Base-by-base conservation (phyloP, 2,113 vertebrate species). In the Sciurus niger region DNA sequence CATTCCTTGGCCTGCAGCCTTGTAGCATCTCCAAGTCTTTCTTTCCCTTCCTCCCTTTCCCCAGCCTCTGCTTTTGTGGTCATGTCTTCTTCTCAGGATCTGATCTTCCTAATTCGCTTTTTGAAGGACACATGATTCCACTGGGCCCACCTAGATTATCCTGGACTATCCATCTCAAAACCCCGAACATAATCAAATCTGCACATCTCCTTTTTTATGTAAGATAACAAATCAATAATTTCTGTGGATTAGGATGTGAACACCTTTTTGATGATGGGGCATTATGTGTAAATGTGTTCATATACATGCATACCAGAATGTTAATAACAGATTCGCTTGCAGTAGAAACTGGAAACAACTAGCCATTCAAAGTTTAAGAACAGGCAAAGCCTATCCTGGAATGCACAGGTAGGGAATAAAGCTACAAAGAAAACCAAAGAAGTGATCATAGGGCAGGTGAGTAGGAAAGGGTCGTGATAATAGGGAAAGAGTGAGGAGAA, bases 341-440 rank as follows among this genome's bases (percentile, higher is more conserved):
- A 46, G 6, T 51, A 55, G n/a, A 73, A 40, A 30, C 6, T 85
- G 20, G 46, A 85, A 89, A 63, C 28, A 74, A 89, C 37, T 6
- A 70, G 76, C 92, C 32, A 32, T 37, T 72, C 68, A 83, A 70
- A 24, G 20, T 87, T 93, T 90, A 32, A 72, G 90, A 87, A 37
- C 37, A 79, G 58, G 34, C 16, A 70, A 90, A 63, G 51, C 25
- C 40, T 70, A 32, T 43, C 53, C 32, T 53, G 32, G 30, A 90
- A 83, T 14, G 10, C 13, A 30, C 65, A 60, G 2, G 13, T 34
- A 77, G 51, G 5, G 51, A 40, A 46, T n/a, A 95, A 63, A 70
- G 24, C 46, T 80, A 53, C 25, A 43, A 85, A 89, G 55, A 89
- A 89, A 95, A 89, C 37, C 22, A 77, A 89, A 30, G 60, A 65